A percentile compares a stretch with the other conserved stretches of the same genome.
Conservation (phyloP, 2,888 invertebrate species). For the Saturnia pavonia region DNA sequence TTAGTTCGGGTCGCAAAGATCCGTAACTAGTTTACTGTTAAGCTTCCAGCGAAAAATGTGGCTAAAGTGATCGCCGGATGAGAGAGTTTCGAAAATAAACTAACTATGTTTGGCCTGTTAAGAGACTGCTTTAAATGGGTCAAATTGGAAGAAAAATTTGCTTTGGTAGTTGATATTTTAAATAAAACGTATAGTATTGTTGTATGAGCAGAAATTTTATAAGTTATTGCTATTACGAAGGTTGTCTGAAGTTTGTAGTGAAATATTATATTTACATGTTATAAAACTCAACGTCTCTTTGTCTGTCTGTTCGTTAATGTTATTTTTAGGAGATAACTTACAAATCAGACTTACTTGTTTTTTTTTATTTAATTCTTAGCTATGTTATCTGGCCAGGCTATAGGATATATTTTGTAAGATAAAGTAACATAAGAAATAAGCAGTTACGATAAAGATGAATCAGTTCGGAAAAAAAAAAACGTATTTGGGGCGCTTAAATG, state of each 20-base stretch:
- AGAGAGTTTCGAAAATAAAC: constrained; percentile 11
- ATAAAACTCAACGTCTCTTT: no score
- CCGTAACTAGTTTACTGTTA: constrained; percentile 23
- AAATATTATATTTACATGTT: no score
- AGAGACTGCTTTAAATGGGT: neutral
- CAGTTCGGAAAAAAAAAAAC: no score
- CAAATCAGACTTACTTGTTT: no score
- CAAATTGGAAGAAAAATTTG: neutral
- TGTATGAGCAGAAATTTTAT: neutral
- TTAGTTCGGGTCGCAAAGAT: constrained; percentile 19
- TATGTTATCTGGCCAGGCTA: no score
- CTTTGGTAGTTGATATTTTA: neutral
- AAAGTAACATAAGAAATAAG: no score
- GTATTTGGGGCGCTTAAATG: no score
- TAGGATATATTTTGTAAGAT: no score
- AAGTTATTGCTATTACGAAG: neutral
- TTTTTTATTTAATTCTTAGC: no score
- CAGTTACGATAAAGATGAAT: no score
- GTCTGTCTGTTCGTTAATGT: no score
- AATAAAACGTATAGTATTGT: neutral
- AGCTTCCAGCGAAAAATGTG: constrained; percentile 21
- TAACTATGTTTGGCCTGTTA: constrained; percentile 1
- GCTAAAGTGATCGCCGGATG: constrained; percentile 20
- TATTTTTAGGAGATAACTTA: no score
- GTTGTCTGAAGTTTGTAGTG: neutral